Percentiles rank a stretch among this genome's conserved stretches.
Conservation (phyloP, 2,113 vertebrate genomes). For the Xerus inauris region DNA sequence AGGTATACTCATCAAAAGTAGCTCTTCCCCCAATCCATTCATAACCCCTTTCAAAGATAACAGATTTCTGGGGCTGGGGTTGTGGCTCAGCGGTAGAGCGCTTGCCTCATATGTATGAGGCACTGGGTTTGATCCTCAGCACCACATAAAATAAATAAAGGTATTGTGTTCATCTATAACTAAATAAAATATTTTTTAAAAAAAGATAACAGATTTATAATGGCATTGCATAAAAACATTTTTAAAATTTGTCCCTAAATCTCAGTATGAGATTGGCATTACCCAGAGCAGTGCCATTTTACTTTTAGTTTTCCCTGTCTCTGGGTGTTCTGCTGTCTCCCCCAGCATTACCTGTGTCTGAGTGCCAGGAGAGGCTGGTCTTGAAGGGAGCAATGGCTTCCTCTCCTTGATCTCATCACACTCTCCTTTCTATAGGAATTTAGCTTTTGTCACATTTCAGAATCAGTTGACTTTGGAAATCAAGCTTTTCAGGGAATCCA, state of each 20-base stretch:
- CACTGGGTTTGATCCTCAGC: too few species aligned
- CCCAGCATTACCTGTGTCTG: background rate
- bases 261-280: background rate
- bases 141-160: background rate
- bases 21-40: background rate
- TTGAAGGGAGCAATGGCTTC: too few species aligned
- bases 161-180: background rate
- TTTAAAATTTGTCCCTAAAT: background rate
- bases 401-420: background rate
- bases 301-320: background rate
- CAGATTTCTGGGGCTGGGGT: background rate
- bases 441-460: background rate
- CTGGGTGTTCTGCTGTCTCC: too few species aligned
- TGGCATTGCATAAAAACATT: background rate
- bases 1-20: conserved; percentile 86
- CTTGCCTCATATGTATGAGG: too few species aligned
- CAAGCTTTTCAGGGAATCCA: too few species aligned
- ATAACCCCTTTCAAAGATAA: background rate
- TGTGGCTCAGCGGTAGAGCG: too few species aligned
- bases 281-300: background rate
- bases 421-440: background rate
- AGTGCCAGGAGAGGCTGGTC: background rate
- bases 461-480: background rate
- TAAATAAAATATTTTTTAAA: too few species aligned
- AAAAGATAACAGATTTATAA: too few species aligned